Base-by-base conservation (phyloP, 2,888 invertebrate genomes). In the Flexamia atlantica region DNA sequence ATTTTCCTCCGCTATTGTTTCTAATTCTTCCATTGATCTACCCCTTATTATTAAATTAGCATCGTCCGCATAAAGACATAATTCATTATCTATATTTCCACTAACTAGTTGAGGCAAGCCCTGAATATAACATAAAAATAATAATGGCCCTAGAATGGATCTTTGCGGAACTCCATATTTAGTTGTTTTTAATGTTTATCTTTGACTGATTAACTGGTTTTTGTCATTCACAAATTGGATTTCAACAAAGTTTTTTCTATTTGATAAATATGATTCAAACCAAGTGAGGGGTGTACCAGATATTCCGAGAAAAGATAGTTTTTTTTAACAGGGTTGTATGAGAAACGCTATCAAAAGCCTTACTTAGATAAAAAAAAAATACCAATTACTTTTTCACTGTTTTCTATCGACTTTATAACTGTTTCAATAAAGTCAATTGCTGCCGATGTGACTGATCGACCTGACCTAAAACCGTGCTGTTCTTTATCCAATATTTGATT, bases 161-260 rank as follows among this genome's bases (percentile, higher is more conserved):
- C 53, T 10, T 23, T 53, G 53, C 23, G 53, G 53, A 3, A 53
- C 53, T 3, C 53, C 53, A 53, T 53, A 23, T 4, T 23, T 1
- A 50, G 4, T 50, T 17, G 7, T 9, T 14, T 9, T 17, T 17
- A 50, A 17, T 50, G 50, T 14, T 14, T 9, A 50, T 14, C 17
- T 7, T 4, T 17, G 7, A 17, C 14, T 14, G 17, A 9, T 17
- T 50, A 50, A 14, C 17, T 50, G 50, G 12, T 40, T 40, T 50
- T 50, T 50, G 17, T 14, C 50, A n/a, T 9, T 50, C 10, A 9
- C 17, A n/a, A n/a, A n/a, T 50, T 50, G 7, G 7, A 53, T 53
- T 10, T 53, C 23, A 53, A 53, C 53, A 53, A 53, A 53, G 3
- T 53, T 20, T 23, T 53, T 53, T 53, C 53, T 53, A 53, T 46